Base-by-base conservation (phyloP, 2,113 vertebrate genomes). In the Psittacula cyanocephala region DNA sequence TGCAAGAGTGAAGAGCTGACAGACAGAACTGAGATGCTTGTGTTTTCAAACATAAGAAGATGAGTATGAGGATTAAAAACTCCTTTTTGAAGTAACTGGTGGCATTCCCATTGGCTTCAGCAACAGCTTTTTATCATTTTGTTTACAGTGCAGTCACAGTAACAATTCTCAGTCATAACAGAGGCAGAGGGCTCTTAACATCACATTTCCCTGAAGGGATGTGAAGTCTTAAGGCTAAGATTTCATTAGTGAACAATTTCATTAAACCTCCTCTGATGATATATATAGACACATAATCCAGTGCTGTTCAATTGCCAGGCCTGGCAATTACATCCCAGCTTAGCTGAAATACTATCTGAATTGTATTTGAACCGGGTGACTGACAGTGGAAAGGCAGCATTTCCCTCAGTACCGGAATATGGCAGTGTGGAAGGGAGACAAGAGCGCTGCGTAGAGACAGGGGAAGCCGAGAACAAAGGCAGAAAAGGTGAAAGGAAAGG, bases 211-310 rank as follows among this genome's bases (percentile, higher is more conserved):
- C 31, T 76, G 62, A 91, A 86, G 77, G 71, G 93, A 94, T 93
- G 86, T 81, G 64, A 97, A 96, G 81, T 91, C 88, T 95, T 94
- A 93, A 88, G 84, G 64, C 74, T 87, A 92, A 84, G 53, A 91
- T 87, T 97, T 96, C 60, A 94, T 93, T 91, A 95, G 77, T 44
- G 37, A 94, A 81, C 80, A 89, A 88, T 96, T 91, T 91, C 35
- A 88, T 71, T 87, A 96, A 95, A 93, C n/a, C 47, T 84, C 41
- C 72, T 90, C 82, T 75, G 65, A 47, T 76, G 77, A 91, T 95
- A 93, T 88, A 96, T 92, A 94, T 81, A 96, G 86, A 81, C 72
- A 75, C 41, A 64, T 88, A 95, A 96, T 95, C 88, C 80, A 78
- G 35, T 10, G 37, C 52, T 88, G 83, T 72, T 93, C 86, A 59